phyloP scores from a whole-genome alignment of 1,140 invertebrate species.

The Archegozetes longisetosus region DNA sequence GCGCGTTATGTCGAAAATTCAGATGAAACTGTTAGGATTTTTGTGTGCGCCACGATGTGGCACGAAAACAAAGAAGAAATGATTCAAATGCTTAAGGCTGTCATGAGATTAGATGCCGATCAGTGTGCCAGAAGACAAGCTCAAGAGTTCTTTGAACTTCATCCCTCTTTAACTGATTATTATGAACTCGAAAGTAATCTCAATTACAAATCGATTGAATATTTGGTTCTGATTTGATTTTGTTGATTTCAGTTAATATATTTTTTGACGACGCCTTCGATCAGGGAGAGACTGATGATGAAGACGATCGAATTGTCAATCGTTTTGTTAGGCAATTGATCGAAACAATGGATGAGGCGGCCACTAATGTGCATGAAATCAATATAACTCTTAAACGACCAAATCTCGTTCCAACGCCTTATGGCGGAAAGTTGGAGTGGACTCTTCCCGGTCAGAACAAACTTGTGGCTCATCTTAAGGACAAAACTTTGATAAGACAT shows the following conservation, averaged over 20 bases:
- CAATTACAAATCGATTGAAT: not conserved
- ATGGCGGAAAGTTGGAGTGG: conserved; percentile 86
- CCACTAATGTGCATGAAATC: conserved; percentile 42
- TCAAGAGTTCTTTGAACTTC: conserved; percentile 58
- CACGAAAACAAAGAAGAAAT: conserved; percentile 47
- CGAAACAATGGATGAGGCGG: conserved; percentile 79
- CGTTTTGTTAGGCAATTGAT: conserved; percentile 83
- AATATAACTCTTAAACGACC: conserved; percentile 52
- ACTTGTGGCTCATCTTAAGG: conserved; percentile 92
- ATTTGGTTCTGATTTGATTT: not conserved
- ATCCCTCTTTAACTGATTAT: conserved; percentile 85
- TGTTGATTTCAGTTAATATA: conserved; percentile 68
- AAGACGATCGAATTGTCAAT: conserved; percentile 85
- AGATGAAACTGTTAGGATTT: conserved; percentile 84
- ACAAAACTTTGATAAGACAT: conserved; percentile 83
- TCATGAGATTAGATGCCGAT: conserved; percentile 44
- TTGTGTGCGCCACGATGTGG: conserved; percentile 56
- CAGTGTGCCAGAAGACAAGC: conserved; percentile 58
- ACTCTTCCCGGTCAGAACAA: conserved; percentile 91
- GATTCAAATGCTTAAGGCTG: conserved; percentile 38
- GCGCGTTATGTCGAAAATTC: not conserved
- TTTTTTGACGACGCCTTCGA: conserved; percentile 98
- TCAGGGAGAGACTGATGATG: conserved; percentile 59
- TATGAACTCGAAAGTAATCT: conserved; percentile 77
- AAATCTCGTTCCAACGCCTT: conserved; percentile 82